Conservation (phyloP, 2,888 invertebrate species). For the Sialis fuliginosa region DNA sequence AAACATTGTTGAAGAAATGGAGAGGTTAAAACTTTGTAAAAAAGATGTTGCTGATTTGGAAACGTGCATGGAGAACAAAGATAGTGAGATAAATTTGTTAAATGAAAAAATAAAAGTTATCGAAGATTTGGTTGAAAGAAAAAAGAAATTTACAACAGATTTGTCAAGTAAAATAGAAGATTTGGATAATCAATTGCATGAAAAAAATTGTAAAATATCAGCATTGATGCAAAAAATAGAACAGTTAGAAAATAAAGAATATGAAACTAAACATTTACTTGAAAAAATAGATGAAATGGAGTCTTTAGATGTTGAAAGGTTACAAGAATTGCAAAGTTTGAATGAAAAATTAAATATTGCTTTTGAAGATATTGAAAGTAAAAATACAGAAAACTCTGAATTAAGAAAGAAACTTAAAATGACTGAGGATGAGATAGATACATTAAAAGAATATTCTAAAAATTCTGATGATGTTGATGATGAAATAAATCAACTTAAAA, state of each 20-base stretch:
- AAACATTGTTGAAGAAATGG: too few species aligned
- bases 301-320: neutral
- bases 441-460: slow-evolving; percentile 28
- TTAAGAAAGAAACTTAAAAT: slow-evolving; percentile 6
- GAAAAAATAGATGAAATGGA: slow-evolving; percentile 3
- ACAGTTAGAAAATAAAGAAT: neutral
- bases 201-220: too few species aligned
- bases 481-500: slow-evolving; percentile 29
- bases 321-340: slow-evolving; percentile 4
- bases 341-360: slow-evolving; percentile 1
- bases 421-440: slow-evolving; percentile 21
- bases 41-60: too few species aligned
- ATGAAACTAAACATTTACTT: slow-evolving; percentile 1
- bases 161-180: too few species aligned
- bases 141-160: neutral
- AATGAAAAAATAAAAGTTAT: neutral
- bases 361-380: slow-evolving; percentile 7
- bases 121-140: neutral
- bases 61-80: too few species aligned
- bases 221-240: neutral
- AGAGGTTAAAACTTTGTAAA: too few species aligned
- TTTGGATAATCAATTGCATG: too few species aligned
- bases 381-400: slow-evolving; percentile 9
- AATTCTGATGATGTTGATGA: too few species aligned
- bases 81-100: neutral